Evolutionary conservation across 2,888 invertebrate genomes (phyloP).

Genomic region (Electrophaes corylata): DNA sequence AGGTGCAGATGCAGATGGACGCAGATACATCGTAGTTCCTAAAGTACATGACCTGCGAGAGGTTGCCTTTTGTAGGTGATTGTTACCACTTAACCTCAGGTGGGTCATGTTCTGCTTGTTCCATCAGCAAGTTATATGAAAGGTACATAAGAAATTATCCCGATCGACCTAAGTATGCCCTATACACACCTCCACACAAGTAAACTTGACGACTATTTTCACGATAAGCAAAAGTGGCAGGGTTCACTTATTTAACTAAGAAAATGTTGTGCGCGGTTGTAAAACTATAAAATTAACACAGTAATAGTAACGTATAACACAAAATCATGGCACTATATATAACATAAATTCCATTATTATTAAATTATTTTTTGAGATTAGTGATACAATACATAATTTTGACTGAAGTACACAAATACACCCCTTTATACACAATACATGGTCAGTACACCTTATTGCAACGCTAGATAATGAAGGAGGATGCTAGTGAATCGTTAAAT

Average conservation of each 20-base stretch:
- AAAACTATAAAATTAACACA: slow-evolving; percentile 36
- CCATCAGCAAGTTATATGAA: no score
- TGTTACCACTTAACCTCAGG: no score
- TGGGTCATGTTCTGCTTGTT: no score
- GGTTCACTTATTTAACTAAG: slow-evolving; percentile 19
- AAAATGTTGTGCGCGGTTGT: slow-evolving; percentile 50
- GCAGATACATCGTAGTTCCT: no score
- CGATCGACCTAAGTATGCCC: neutral
- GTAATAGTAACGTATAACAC: slow-evolving; percentile 13
- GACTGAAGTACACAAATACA: slow-evolving; percentile 14
- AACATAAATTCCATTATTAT: slow-evolving; percentile 25
- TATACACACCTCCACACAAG: slow-evolving; percentile 2
- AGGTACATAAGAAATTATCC: no score
- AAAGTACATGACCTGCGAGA: no score
- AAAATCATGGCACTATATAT: slow-evolving; percentile 48
- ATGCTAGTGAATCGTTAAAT: slow-evolving; percentile 9
- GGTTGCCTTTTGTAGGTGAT: no score
- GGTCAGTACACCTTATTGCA: slow-evolving; percentile 8
- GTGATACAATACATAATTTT: slow-evolving; percentile 6
- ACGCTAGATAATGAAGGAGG: neutral
- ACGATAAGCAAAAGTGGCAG: slow-evolving; percentile 20
- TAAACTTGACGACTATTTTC: neutral
- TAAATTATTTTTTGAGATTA: neutral
- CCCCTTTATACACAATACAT: slow-evolving; percentile 19
- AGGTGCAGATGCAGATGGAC: no score